Conservation (phyloP, 2,888 invertebrate genomes). For the Dicyrtomina minuta region DNA sequence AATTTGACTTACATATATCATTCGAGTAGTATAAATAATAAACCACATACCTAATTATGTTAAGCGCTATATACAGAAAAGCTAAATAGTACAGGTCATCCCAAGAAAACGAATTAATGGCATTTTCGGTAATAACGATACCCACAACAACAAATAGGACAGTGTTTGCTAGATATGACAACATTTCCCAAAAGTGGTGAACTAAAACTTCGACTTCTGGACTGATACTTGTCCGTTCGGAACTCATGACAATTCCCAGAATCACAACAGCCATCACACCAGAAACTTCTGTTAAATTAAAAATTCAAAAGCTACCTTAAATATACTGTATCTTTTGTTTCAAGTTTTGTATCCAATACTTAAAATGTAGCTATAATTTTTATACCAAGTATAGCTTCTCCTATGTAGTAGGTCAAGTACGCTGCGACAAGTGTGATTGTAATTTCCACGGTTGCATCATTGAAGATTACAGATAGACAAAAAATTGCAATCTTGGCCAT, state of each 20-base stretch:
- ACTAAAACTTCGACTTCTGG: constrained; percentile 58
- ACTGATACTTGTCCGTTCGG: constrained; percentile 57
- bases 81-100: constrained; percentile 61
- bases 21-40: no score
- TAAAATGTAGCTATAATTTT: neutral
- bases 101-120: constrained; percentile 59
- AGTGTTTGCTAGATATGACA: constrained; percentile 61
- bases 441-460: constrained; percentile 58
- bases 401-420: constrained; percentile 58
- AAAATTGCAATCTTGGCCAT: constrained; percentile 57
- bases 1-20: no score
- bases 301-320: constrained; percentile 1
- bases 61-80: constrained; percentile 57
- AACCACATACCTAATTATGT: constrained; percentile 57
- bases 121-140: constrained; percentile 63
- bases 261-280: constrained; percentile 59
- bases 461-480: constrained; percentile 57
- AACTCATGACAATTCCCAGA: constrained; percentile 57
- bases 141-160: constrained; percentile 66
- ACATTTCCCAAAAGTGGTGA: constrained; percentile 58
- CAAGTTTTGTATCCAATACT: neutral
- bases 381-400: constrained; percentile 39
- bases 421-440: constrained; percentile 58
- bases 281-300: constrained; percentile 56
- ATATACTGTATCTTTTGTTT: no score